Evolutionary conservation across 1,140 invertebrate species (phyloP).

Genomic region (Diachasma alloeum): DNA sequence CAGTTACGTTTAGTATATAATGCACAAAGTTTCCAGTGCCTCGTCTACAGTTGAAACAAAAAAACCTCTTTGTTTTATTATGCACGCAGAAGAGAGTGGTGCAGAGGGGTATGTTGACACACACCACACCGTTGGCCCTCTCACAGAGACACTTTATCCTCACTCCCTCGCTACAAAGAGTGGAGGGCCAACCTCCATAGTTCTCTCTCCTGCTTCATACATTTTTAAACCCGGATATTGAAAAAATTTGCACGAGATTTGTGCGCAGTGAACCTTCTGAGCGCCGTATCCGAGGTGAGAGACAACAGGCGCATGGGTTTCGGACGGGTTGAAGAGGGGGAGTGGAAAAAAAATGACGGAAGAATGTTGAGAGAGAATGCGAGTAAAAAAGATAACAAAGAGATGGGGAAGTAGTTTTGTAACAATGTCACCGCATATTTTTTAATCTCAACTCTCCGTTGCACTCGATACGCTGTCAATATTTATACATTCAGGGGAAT

Average conservation of each 20-base stretch:
- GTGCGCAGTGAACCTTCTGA: background rate
- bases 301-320: background rate
- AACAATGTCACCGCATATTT: background rate
- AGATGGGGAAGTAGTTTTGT: background rate
- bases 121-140: background rate
- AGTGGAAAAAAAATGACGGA: background rate
- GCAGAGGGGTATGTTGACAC: background rate
- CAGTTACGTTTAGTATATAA: background rate
- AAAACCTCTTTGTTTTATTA: slow-evolving; percentile 6
- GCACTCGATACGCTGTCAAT: background rate
- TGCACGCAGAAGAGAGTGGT: background rate
- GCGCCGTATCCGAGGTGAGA: background rate
- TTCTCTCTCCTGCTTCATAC: slow-evolving; percentile 18
- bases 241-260: slow-evolving; percentile 34
- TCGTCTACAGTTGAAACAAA: background rate
- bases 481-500: background rate
- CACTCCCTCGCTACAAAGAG: background rate
- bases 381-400: too few species aligned
- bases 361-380: background rate
- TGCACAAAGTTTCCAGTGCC: background rate
- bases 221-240: slow-evolving; percentile 33
- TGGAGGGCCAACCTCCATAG: background rate
- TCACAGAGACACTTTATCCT: background rate
- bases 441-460: background rate
- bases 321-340: background rate